These are phyloP conservation scores for Platichthys flesus DNA, from an alignment of 2,113 vertebrate species.

Conservation along the genomic window DNA sequence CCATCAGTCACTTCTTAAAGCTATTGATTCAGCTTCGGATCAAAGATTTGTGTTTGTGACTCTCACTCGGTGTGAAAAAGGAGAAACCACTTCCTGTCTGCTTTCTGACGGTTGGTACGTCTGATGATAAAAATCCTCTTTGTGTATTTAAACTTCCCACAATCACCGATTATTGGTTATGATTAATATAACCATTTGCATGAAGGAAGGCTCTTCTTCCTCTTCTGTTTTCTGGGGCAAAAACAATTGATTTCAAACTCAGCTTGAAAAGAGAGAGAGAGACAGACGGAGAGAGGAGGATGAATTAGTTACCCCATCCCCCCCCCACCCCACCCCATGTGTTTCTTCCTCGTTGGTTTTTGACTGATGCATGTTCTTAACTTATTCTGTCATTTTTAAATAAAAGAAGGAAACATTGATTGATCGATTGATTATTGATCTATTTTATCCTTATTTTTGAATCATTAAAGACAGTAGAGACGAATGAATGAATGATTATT, in stretches of 20 bases:
- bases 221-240: conserved; percentile 4
- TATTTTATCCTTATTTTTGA: too few relatives aligned
- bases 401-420: conserved; percentile 48
- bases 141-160: conserved; percentile 63
- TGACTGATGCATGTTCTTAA: conserved; percentile 84
- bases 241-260: not conserved
- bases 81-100: conserved; percentile 23
- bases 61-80: conserved; percentile 48
- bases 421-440: not conserved
- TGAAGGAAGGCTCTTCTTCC: conserved; percentile 65
- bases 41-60: conserved; percentile 20
- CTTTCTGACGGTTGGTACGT: conserved; percentile 17
- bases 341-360: conserved; percentile 55
- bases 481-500: not conserved
- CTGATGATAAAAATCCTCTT: not conserved
- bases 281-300: not conserved
- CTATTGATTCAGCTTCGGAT: too few relatives aligned
- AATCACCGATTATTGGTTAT: conserved; percentile 81
- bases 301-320: not conserved
- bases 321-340: not conserved
- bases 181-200: conserved; percentile 79
- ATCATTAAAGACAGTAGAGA: not conserved
- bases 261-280: not conserved
- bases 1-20: not conserved
- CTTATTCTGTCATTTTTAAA: conserved; percentile 90